Percentiles rank a stretch among this genome's conserved stretches.
Evolutionary conservation across 1,140 invertebrate species (phyloP).

Genomic region (Zaprionus kolodkinae): DNA sequence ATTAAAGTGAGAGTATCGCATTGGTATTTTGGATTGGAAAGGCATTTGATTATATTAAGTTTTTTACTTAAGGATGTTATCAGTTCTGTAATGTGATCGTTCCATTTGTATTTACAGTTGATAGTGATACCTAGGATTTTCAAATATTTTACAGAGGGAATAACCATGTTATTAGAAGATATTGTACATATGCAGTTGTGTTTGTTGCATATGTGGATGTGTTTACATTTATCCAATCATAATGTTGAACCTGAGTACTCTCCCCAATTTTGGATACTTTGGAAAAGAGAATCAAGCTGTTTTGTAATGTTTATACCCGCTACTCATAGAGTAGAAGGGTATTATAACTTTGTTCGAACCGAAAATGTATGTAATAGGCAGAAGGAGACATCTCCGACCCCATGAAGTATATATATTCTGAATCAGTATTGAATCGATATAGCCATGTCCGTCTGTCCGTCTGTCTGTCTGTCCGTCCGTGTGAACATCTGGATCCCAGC

Average conservation of each 20-base stretch:
- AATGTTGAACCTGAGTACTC: constrained; percentile 28
- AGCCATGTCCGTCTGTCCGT: too few species aligned
- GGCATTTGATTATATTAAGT: constrained; percentile 4
- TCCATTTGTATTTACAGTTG: constrained; percentile 38
- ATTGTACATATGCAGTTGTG: constrained; percentile 19
- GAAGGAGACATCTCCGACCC: too few species aligned
- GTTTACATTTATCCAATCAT: constrained; percentile 37
- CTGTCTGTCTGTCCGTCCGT: too few species aligned
- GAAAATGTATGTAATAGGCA: too few species aligned
- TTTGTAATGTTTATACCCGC: not conserved
- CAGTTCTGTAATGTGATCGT: constrained; percentile 7
- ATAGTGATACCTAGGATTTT: constrained; percentile 42
- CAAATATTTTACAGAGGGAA: not conserved
- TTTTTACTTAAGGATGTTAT: not conserved
- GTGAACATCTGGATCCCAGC: too few species aligned
- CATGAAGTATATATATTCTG: too few species aligned
- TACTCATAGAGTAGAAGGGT: too few species aligned
- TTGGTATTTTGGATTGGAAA: constrained; percentile 2
- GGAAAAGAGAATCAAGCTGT: constrained; percentile 4
- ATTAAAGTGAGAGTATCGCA: not conserved
- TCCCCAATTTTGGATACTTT: constrained; percentile 28
- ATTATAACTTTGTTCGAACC: too few species aligned
- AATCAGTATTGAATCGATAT: too few species aligned
- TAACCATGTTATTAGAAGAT: not conserved
- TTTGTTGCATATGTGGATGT: constrained; percentile 37